Base-by-base conservation (phyloP, 2,797 vertebrate genomes). In the Pangasius mekongensis region DNA sequence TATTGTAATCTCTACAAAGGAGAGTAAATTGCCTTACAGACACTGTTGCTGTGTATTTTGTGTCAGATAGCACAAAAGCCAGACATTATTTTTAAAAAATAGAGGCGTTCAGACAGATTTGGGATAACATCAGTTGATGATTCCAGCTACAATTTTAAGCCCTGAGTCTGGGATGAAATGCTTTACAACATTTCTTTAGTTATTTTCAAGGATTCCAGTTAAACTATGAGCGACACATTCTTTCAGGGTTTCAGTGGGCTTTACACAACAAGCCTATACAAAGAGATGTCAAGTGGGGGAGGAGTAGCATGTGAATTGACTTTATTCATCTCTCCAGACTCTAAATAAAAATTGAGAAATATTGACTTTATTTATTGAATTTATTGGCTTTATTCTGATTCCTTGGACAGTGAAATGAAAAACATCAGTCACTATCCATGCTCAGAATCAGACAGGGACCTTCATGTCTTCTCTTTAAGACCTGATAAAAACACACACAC, bases 211-310 rank as follows among this genome's bases (percentile, higher is more conserved):
- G 60, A 83, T 84, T 66, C 9, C n/a, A 33, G 2, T 82, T 33
- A 60, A 82, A 80, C 49, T 10, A 76, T 36, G 20, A 60, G 73
- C 33, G 85, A 84, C n/a, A 81, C 76, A 73, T 86, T 88, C 82
- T 14, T 69, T 85, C 89, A 89, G 91, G 91, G 91, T 92, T 93
- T 93, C 91, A 93, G 87, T 93, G 89, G 90, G 91, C 89, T 22
- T 83, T 71, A 84, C 85, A 85, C 92, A 91, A 90, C 92, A 24
- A 92, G 74, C 67, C 87, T 87, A 92, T 91, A 95, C 94, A 96
- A 95, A 95, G 94, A 94, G 94, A 92, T 93, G 22, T 22, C 93
- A 92, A 91, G 90, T 90, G 91, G 88, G 88, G 87, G 90, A 39
- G 18, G 11, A 76, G 52, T 36, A 60, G 76, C 56, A 82, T 77